Conservation (phyloP, 2,888 invertebrate genomes). For the Trissonchulus latispiculum region DNA sequence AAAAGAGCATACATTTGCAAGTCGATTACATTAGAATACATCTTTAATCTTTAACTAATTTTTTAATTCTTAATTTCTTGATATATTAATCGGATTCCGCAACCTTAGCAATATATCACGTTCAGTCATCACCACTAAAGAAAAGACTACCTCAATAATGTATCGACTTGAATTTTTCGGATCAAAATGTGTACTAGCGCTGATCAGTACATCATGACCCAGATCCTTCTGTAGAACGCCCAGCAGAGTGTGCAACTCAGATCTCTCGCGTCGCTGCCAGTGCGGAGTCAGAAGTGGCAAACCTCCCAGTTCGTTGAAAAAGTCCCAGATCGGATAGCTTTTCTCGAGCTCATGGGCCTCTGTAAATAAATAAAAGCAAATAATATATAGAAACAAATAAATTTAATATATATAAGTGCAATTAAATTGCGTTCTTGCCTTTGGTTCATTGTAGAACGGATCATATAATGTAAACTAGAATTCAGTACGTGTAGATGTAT, state of each 20-base stretch:
- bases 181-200: background rate
- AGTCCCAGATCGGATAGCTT: background rate
- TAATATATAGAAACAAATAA: background rate
- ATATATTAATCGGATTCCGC: too few species aligned
- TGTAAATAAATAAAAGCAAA: background rate
- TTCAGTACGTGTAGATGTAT: too few species aligned
- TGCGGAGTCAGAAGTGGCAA: background rate
- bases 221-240: background rate
- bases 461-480: too few species aligned
- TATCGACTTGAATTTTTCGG: background rate
- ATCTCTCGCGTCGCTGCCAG: background rate
- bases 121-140: too few species aligned
- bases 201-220: background rate
- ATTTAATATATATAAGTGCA: too few species aligned
- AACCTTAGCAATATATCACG: too few species aligned
- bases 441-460: too few species aligned
- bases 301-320: background rate
- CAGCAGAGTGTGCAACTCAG: background rate
- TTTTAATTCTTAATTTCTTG: too few species aligned
- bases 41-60: too few species aligned
- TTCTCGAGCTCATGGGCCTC: background rate
- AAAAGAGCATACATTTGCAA: too few species aligned
- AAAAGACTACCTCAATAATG: background rate
- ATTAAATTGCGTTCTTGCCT: too few species aligned
- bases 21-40: too few species aligned